phyloP scores from a whole-genome alignment of 2,888 invertebrate genomes.

The Chloroclysta siterata region DNA sequence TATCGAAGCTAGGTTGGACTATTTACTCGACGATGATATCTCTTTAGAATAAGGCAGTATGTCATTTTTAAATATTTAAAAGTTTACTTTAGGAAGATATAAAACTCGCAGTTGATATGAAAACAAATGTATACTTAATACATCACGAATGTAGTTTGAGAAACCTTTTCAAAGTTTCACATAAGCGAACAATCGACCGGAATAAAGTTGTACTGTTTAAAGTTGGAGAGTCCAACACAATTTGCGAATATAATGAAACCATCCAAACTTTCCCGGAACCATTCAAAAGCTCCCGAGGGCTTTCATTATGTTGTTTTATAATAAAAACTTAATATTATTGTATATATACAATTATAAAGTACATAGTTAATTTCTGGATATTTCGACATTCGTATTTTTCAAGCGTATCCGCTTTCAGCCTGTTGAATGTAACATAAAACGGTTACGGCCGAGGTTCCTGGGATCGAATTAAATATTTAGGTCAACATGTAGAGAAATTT shows the following conservation, averaged over 20 bases:
- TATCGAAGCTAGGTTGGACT: conserved; percentile 1
- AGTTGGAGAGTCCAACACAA: conserved; percentile 26
- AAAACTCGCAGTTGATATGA: neutral
- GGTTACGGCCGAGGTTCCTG: conserved; percentile 38
- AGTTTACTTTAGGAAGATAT: neutral
- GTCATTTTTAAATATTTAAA: neutral
- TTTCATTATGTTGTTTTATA: conserved; percentile 36
- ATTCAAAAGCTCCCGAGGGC: conserved; percentile 35
- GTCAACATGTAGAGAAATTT: conserved; percentile 34
- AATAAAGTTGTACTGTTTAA: conserved; percentile 21
- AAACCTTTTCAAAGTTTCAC: conserved; percentile 11
- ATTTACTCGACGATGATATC: conserved; percentile 4
- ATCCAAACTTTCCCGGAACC: conserved; percentile 43
- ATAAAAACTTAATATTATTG: conserved; percentile 23
- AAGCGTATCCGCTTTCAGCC: conserved; percentile 25
- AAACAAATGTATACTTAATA: neutral
- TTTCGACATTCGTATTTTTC: conserved; percentile 25
- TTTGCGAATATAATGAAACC: conserved; percentile 42
- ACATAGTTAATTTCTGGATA: conserved; percentile 1
- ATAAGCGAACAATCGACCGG: conserved; percentile 21
- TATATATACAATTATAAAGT: neutral
- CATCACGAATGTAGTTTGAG: neutral
- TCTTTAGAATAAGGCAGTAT: neutral
- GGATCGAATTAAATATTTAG: conserved; percentile 42
- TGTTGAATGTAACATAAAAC: conserved; percentile 38